Evolutionary conservation across 2,113 vertebrate species (phyloP), one percentile per base, ranked within the genome.

Genomic region (Phaethornis superciliosus): DNA sequence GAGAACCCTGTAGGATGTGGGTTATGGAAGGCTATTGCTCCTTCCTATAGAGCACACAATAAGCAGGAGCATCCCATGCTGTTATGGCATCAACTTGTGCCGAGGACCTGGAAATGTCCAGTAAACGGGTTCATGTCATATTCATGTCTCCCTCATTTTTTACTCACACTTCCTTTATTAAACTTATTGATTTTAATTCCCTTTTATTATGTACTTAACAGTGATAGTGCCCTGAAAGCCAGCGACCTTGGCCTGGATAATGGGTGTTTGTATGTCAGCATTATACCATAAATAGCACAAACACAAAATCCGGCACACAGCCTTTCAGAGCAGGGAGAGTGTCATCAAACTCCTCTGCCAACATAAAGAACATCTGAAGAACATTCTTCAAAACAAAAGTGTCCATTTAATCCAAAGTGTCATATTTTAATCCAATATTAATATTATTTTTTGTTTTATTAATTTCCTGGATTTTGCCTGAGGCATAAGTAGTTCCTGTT

Each of bases 111-210:
- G 58, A 88, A 93, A 81, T 82, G 96, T 93, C 85, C 81, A 88
- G 1, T 32, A 5, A 64, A 68, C 77, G 5, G 20, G 4, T 22
- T 80, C 17, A 10, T 60, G 27, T 12, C 26, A 28, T 71, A 49
- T 52, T 74, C 68, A 64, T 30, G 74, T 16, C 21, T 17, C 24
- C 76, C 69, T 64, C 16, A 37, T 37, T 42, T 85, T 59, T 81
- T 91, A 85, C 67, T 91, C 65, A 59, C 33, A 49, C 44, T 93
- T 92, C 17, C 58, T 96, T 97, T 85, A 97, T 93, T 90, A 86
- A 55, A 81, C 56, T 80, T 76, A 42, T 7, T 27, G 63, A 85
- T 93, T 95, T 97, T 83, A 64, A 78, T 89, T 95, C 30, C 12
- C 54, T 88, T 71, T 97, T 96, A 96, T 91, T 86, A 65, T 81